Conservation (phyloP, 92 coral and sea anemone species). For the Zoanthus solanderi region DNA sequence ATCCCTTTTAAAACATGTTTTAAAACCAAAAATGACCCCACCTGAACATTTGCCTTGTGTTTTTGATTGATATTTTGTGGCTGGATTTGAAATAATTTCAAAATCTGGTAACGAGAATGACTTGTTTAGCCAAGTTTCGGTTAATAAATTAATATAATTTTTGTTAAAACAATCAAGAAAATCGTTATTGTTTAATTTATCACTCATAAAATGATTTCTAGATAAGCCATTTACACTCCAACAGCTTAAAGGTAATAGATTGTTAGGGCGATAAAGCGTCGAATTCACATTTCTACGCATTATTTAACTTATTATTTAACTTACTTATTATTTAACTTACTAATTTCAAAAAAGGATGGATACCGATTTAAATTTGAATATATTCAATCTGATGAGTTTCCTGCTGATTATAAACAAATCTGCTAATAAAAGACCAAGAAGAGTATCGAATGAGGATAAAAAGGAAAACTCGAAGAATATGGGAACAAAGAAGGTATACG, state of each 20-base stretch:
- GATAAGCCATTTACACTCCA: conserved; percentile 56
- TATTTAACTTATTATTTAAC: background rate
- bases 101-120: conserved; percentile 15
- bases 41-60: conserved; percentile 50
- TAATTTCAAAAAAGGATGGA: no score
- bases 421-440: no score
- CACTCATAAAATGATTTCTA: conserved; percentile 31
- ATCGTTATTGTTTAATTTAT: conserved; percentile 40
- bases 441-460: no score
- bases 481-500: no score
- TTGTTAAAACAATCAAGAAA: background rate
- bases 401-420: no score
- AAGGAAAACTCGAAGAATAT: no score
- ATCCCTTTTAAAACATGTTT: background rate
- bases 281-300: background rate
- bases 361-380: no score
- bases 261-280: background rate
- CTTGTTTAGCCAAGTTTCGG: conserved; percentile 39
- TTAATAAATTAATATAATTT: conserved; percentile 9
- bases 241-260: conserved; percentile 30
- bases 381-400: no score
- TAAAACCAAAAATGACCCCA: conserved; percentile 37
- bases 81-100: conserved; percentile 7
- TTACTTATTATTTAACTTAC: no score
- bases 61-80: conserved; percentile 13